A percentile compares a stretch with the other conserved stretches of the same genome.
Evolutionary conservation across 2,797 vertebrate species (phyloP).

Genomic region (Chrosomus eos): DNA sequence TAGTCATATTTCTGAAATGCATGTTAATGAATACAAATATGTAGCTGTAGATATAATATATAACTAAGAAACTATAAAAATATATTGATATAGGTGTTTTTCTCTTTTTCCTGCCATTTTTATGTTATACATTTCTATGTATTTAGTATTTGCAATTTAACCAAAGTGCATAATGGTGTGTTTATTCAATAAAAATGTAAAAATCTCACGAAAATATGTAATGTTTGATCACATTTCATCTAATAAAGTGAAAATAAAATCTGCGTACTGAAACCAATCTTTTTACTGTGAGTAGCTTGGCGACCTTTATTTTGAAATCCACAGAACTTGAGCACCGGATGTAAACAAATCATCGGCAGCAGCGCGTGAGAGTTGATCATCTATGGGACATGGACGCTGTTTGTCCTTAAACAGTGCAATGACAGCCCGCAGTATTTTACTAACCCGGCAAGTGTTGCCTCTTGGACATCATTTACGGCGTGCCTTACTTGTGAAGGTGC

Average conservation of each 20-base stretch:
- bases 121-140: not conserved
- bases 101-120: not conserved
- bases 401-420: conserved; percentile 20
- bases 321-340: not conserved
- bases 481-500: conserved; percentile 45
- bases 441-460: conserved; percentile 4
- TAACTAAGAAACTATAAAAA: not conserved
- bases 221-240: no score
- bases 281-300: not conserved
- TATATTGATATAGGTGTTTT: not conserved
- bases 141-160: not conserved
- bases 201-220: not conserved
- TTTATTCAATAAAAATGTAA: not conserved
- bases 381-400: not conserved
- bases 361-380: no score
- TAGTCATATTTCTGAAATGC: not conserved
- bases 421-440: conserved; percentile 8
- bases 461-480: conserved; percentile 1
- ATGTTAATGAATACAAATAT: not conserved
- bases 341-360: not conserved
- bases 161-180: not conserved
- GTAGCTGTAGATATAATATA: not conserved
- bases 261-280: not conserved
- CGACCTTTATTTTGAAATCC: conserved; percentile 20
- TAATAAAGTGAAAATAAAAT: not conserved